Evolutionary conservation across 2,888 invertebrate species (phyloP), one percentile per base, ranked within the genome.

Genomic region (Sesamia inferens): DNA sequence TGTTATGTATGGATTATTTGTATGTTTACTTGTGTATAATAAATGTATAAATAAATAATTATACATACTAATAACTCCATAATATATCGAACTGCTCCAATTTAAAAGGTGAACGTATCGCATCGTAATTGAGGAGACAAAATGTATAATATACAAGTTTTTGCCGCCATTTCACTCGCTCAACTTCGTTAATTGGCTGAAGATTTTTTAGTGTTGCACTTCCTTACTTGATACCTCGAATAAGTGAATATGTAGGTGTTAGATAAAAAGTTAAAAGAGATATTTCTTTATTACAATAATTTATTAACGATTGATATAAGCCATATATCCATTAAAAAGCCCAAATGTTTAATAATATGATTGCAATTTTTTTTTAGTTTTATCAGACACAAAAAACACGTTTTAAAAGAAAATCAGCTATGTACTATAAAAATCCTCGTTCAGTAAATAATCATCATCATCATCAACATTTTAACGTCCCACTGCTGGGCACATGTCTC

Each of bases 101-200:
- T 71, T 85, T 66, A 54, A 62, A 83, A 63, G 24, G 65, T 54
- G 76, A 81, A 63, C 70, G 67, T 22, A 58, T 76, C 55, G 85
- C 83, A 81, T 76, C 58, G 24, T 67, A 76, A 79, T 69, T 71
- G 71, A 64, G 79, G 74, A 78, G 24, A 65, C 69, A 76, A 62
- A 67, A 39, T 69, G 51, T 74, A 71, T 54, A 44, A 24, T 44
- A 73, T 81, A 86, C 74, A 78, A 78, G 76, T 84, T 86, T 84
- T 86, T 84, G 47, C 64, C 61, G 39, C 72, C 70, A 71, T 71
- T 81, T 77, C 76, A 54, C 78, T 84, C 74, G 55, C 67, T 31
- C 63, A 57, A 47, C 59, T 44, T 39, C 71, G 58, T 75, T 84
- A 86, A 84, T 84, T 84, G 84, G 78, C 68, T 61, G 44, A 78